Conservation (phyloP, 2,797 vertebrate genomes). For the Rallus crepitans region DNA sequence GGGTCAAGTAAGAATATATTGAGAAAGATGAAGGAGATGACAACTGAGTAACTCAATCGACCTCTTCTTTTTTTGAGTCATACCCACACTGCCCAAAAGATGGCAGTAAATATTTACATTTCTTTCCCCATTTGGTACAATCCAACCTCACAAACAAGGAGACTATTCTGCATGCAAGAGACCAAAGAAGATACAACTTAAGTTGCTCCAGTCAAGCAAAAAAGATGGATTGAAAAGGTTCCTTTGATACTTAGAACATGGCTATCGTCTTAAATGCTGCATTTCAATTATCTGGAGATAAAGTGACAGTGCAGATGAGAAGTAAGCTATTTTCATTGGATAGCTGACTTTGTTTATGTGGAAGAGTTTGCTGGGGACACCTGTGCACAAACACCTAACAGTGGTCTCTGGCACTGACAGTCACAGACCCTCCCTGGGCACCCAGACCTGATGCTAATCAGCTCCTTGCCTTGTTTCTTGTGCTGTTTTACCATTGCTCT, state of each 20-base stretch:
- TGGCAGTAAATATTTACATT: conserved; percentile 69
- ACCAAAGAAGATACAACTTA: not conserved
- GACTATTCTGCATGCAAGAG: not conserved
- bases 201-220: not conserved
- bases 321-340: not conserved
- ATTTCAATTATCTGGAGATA: not conserved
- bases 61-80: not conserved
- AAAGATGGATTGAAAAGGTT: not conserved
- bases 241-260: not conserved
- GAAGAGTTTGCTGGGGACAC: not conserved
- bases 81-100: conserved; percentile 64
- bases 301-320: not conserved
- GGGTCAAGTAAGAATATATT: not conserved
- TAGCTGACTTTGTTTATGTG: not conserved
- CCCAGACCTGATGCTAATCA: not conserved
- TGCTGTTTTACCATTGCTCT: not conserved
- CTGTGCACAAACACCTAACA: not conserved
- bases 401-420: not conserved
- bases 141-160: not conserved
- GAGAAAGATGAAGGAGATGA: not conserved
- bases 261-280: not conserved
- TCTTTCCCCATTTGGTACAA: not conserved
- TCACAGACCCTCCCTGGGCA: not conserved
- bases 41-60: rapidly evolving
- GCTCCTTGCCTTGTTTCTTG: not conserved